These are phyloP conservation scores for Scomber scombrus DNA, from an alignment of 2,113 vertebrate species.

Conservation along the genomic window DNA sequence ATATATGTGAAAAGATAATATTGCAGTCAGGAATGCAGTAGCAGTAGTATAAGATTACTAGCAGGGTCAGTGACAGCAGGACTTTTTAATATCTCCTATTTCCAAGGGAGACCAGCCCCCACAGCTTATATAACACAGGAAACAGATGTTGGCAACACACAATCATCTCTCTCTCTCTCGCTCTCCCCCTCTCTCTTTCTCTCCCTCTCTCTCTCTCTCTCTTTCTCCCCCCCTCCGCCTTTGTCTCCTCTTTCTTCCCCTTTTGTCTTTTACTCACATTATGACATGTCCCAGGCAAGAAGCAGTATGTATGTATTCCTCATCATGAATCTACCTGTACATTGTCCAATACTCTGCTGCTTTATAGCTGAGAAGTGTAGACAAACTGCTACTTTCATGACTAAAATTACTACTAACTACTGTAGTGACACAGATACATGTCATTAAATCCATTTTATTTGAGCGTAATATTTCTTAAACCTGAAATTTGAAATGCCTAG, in stretches of 20 bases:
- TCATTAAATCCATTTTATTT: slow-evolving; percentile 43
- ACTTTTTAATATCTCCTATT: slow-evolving; percentile 76
- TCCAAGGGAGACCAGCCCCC: slow-evolving; percentile 71
- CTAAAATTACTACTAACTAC: slow-evolving; percentile 12
- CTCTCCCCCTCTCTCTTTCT: slow-evolving; percentile 9
- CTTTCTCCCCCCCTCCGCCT: slow-evolving; percentile 5
- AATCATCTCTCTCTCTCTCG: slow-evolving; percentile 60
- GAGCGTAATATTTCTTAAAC: slow-evolving; percentile 29
- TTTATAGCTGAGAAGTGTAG: neutral
- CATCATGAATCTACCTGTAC: slow-evolving; percentile 21
- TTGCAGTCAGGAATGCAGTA: slow-evolving; percentile 46
- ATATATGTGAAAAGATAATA: neutral
- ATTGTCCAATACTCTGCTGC: neutral
- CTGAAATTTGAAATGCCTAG: neutral
- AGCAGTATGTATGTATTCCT: slow-evolving; percentile 31
- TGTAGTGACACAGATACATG: slow-evolving; percentile 47
- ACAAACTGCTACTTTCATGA: slow-evolving; percentile 14
- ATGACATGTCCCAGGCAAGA: slow-evolving; percentile 27
- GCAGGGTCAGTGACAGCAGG: slow-evolving; percentile 73
- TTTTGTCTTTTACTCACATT: slow-evolving; percentile 47
- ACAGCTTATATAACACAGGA: slow-evolving; percentile 83
- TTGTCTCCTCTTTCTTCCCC: slow-evolving; percentile 42
- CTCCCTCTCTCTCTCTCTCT: neutral
- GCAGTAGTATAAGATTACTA: slow-evolving; percentile 49
- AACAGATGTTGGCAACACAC: slow-evolving; percentile 83